Evolutionary conservation across 2,113 vertebrate species (phyloP).

Genomic region (Macrotus californicus): DNA sequence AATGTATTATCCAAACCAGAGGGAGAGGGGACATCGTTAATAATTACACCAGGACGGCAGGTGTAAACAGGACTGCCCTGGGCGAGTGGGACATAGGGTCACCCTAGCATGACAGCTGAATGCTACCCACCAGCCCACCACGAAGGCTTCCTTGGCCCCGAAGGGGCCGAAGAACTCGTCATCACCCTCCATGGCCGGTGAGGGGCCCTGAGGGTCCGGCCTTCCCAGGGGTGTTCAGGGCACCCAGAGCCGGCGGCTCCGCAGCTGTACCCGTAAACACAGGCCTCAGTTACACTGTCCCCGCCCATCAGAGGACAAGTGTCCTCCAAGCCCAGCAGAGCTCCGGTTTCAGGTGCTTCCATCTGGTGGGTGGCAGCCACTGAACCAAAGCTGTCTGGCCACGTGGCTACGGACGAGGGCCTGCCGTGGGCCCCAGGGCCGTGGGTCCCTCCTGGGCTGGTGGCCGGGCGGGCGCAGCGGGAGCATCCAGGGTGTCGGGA

Average conservation of each 20-base stretch:
- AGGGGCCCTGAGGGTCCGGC: not conserved
- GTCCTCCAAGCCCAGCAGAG: not conserved
- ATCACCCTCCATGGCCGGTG: not conserved
- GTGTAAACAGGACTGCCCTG: not conserved
- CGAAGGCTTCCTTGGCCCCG: not conserved
- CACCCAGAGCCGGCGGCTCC: not conserved
- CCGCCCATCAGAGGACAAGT: not conserved
- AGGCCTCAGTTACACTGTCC: not conserved
- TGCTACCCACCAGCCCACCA: not conserved
- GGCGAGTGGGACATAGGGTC: not conserved
- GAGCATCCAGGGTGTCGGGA: not conserved
- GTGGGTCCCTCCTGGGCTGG: not conserved
- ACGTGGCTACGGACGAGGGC: not conserved
- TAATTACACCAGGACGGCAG: slow-evolving; percentile 30
- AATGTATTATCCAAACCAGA: not conserved
- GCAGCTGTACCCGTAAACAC: not conserved
- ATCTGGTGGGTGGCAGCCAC: not conserved
- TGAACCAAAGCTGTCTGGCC: not conserved
- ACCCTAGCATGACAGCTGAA: not conserved
- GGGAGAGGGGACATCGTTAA: slow-evolving; percentile 1
- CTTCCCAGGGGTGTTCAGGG: not conserved
- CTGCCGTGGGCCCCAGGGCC: not conserved
- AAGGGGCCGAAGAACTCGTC: not conserved
- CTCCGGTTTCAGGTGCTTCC: slow-evolving; percentile 11
- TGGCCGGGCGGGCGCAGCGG: not conserved